phyloP scores from a whole-genome alignment of 2,113 vertebrate genomes.

The Clarias magur region DNA sequence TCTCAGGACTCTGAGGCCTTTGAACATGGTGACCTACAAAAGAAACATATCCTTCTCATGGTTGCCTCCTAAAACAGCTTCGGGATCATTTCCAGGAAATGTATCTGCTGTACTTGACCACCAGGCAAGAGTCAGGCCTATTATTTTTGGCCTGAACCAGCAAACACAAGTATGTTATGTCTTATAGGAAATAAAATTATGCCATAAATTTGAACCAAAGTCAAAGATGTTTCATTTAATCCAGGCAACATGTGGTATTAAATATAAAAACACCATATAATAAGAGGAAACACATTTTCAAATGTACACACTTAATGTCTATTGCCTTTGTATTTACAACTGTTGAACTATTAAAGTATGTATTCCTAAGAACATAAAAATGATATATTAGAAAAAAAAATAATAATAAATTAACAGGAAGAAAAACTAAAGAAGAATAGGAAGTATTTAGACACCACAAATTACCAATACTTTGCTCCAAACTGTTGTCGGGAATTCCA shows the following conservation, averaged over 20 bases:
- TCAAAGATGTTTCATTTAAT: not conserved
- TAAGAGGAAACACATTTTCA: not conserved
- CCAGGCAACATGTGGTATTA: not conserved
- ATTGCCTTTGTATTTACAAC: not conserved
- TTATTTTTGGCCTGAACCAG: not conserved
- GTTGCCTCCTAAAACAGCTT: not conserved
- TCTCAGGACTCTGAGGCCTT: not conserved
- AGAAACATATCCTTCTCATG: conserved; percentile 3
- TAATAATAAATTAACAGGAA: not conserved
- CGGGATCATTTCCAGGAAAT: not conserved
- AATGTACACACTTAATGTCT: not conserved
- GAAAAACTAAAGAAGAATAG: too few species aligned
- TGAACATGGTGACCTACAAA: not conserved
- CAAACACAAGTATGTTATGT: not conserved
- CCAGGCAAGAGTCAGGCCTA: not conserved
- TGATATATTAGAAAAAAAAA: too few species aligned
- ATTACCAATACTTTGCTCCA: not conserved
- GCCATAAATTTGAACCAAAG: not conserved
- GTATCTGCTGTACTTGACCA: not conserved
- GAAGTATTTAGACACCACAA: not conserved
- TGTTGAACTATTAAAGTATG: not conserved
- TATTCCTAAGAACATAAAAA: not conserved
- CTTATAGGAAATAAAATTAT: not conserved
- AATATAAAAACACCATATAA: not conserved
- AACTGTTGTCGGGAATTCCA: not conserved